Base-by-base conservation (phyloP, 2,888 invertebrate species). In the Dolichopus griseipennis region DNA sequence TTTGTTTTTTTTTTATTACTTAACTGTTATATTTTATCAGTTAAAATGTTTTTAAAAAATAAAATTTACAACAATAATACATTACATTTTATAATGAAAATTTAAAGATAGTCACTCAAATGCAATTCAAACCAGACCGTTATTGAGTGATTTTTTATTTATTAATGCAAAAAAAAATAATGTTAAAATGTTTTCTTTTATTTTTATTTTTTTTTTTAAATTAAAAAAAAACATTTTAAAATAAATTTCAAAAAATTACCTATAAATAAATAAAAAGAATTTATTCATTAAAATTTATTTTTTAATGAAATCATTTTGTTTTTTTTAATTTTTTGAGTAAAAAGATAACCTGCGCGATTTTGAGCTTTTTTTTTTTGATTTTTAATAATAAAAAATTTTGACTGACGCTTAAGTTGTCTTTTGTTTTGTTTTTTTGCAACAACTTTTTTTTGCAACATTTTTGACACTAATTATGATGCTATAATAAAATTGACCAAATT, bases 21-120 rank as follows among this genome's bases (percentile, higher is more conserved):
- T 52, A 52, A 52, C 52, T 18, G 52, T 52, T 52, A 52, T 52
- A n/a, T n/a, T n/a, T 52, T 52, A 52, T 52, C 52, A 52, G 52
- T 52, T 52, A 52, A 52, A n/a, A 52, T 15, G 18, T 52, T 52
- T 18, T 52, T 52, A 43, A 41, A 41, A 41, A 41, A 41, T 12
- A 41, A 41, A 12, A n/a, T n/a, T n/a, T n/a, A n/a, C n/a, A 6
- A 41, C 15, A 41, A 7, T 41, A 41, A 41, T 7, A 7, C 9
- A 41, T 41, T 41, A 41, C 41, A 41, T 12, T 15, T 12, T 9
- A 41, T 12, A 41, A 41, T 41, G 15, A 2, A 41, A n/a, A n/a
- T n/a, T n/a, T 15, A 41, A 5, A 27, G 27, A 27, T 2, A 27
- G 27, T 27, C 27, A 27, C 27, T 27, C 27, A 27, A 27, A 27